These are phyloP conservation scores for Taphrorychus bicolor DNA, from an alignment of 2,888 invertebrate genomes.

Conservation along the genomic window DNA sequence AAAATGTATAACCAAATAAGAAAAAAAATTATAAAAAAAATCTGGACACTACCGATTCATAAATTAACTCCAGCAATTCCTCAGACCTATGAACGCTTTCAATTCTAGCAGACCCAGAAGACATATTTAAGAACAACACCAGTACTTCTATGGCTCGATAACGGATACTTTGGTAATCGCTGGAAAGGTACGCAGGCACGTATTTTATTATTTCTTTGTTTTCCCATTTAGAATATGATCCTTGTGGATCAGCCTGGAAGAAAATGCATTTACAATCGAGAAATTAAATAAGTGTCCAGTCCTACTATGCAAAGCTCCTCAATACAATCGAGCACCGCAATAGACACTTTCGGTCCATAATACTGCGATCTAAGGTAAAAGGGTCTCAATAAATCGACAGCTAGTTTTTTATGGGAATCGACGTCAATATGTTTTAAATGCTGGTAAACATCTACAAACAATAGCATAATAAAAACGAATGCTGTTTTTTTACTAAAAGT, in stretches of 20 bases:
- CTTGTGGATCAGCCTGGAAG: conserved; percentile 19
- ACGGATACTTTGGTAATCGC: conserved; percentile 58
- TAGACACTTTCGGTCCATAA: conserved; percentile 57
- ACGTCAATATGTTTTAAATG: conserved; percentile 44
- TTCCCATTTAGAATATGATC: conserved; percentile 47
- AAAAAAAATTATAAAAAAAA: not conserved
- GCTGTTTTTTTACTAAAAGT: not conserved
- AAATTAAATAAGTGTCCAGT: not conserved
- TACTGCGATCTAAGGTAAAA: conserved; percentile 48
- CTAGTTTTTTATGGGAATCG: conserved; percentile 34
- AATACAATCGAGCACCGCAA: conserved; percentile 59
- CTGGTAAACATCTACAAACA: conserved; percentile 48
- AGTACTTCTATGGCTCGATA: conserved; percentile 58
- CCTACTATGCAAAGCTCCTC: conserved; percentile 56
- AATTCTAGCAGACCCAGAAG: conserved; percentile 39
- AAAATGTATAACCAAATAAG: conserved; percentile 25
- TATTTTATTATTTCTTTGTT: conserved; percentile 45
- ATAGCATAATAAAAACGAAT: not conserved
- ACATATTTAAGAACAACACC: conserved; percentile 51
- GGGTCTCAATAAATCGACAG: conserved; percentile 47
- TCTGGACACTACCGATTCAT: conserved; percentile 44
- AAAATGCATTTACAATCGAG: not conserved
- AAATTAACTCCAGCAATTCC: conserved; percentile 54
- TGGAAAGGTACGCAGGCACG: conserved; percentile 54
- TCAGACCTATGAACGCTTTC: conserved; percentile 47